Evolutionary conservation across 1,140 invertebrate species (phyloP).

Genomic region (Lethocerus indicus): DNA sequence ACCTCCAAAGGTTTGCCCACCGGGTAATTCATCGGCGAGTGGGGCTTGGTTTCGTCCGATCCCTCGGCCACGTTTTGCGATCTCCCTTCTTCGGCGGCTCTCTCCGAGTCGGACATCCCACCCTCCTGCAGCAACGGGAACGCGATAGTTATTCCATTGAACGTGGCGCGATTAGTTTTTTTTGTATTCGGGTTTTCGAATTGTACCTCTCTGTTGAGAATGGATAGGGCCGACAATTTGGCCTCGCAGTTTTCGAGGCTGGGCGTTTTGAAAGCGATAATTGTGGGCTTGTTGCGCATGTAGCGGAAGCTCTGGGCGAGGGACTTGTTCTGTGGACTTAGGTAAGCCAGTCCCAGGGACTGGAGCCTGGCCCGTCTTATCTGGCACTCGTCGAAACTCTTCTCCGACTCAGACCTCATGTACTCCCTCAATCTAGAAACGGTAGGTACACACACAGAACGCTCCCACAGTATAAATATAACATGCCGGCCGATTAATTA

Average conservation of each 20-base stretch:
- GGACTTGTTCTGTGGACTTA: constrained; percentile 56
- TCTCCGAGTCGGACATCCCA: constrained; percentile 17
- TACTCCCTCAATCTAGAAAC: constrained; percentile 44
- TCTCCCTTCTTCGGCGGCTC: constrained; percentile 28
- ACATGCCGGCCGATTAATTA: too few relatives aligned
- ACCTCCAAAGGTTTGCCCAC: constrained; percentile 68
- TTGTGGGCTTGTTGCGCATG: constrained; percentile 71
- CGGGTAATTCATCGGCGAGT: constrained; percentile 40
- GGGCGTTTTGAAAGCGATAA: constrained; percentile 55
- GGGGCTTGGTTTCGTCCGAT: constrained; percentile 11
- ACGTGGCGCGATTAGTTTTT: background rate
- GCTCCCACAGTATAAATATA: too few relatives aligned
- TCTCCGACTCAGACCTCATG: constrained; percentile 59
- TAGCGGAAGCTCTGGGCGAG: constrained; percentile 67
- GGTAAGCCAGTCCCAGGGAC: constrained; percentile 45
- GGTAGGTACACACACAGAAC: too few relatives aligned
- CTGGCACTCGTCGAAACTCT: constrained; percentile 48
- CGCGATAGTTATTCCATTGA: background rate
- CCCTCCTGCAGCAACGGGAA: background rate
- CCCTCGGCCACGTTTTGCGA: constrained; percentile 15
- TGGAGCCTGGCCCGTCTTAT: constrained; percentile 40
- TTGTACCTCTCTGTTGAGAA: constrained; percentile 17
- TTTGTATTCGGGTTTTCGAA: background rate
- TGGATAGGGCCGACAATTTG: constrained; percentile 19
- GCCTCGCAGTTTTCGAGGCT: constrained; percentile 46